Conservation (phyloP, 1,140 invertebrate genomes). For the Lepidurus apus region DNA sequence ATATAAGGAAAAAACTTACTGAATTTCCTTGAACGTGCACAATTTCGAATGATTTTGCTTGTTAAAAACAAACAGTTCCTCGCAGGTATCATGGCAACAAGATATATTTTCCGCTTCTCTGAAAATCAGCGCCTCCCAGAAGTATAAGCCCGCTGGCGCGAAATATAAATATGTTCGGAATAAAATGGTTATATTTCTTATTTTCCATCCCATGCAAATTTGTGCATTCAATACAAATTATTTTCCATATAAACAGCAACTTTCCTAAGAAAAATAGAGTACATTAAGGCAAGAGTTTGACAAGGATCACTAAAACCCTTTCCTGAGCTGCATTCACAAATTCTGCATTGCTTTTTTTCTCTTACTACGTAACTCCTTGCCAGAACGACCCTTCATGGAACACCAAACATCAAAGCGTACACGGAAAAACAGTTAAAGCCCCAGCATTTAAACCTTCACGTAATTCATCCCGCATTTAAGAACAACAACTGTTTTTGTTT, state of each 20-base stretch:
- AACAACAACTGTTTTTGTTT: background rate
- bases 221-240: background rate
- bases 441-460: background rate
- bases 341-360: background rate
- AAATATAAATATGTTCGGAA: background rate
- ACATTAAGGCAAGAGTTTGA: slow-evolving; percentile 19
- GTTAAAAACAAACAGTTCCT: background rate
- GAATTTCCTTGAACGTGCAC: background rate
- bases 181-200: slow-evolving; percentile 8
- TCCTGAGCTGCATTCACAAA: background rate
- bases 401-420: background rate
- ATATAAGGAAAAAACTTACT: background rate
- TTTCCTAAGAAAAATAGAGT: slow-evolving; percentile 10
- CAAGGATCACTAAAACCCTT: slow-evolving; percentile 11
- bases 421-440: background rate
- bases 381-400: slow-evolving; percentile 2
- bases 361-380: background rate
- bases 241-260: slow-evolving; percentile 6
- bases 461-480: background rate
- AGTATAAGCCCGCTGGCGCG: background rate
- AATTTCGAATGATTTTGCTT: background rate
- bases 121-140: background rate
- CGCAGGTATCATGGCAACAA: background rate
- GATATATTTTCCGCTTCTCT: background rate
- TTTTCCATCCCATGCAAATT: slow-evolving; percentile 1